These are phyloP conservation scores for Lypha dubia DNA, from an alignment of 2,888 invertebrate genomes.

Conservation along the genomic window DNA sequence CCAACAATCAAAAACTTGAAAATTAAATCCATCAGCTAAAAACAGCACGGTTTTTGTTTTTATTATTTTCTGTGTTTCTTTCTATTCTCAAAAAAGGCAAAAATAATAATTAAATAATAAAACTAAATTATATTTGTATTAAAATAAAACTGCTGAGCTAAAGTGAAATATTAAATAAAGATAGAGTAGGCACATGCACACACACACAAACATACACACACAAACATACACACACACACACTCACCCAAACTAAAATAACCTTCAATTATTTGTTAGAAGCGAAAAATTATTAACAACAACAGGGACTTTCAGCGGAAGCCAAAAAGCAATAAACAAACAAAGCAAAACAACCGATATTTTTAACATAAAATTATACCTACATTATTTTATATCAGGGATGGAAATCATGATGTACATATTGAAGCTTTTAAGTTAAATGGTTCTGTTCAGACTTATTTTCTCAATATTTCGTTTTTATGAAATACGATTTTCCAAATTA, in stretches of 20 bases:
- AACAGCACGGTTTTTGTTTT: constrained; percentile 22
- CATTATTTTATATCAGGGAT: neutral
- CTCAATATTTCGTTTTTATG: no score
- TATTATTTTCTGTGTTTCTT: no score
- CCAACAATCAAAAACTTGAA: neutral
- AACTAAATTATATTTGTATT: constrained; percentile 36
- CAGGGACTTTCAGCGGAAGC: constrained; percentile 2
- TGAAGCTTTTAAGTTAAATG: no score
- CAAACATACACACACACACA: no score
- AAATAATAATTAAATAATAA: constrained; percentile 1
- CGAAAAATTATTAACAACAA: neutral
- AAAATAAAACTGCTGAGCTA: constrained; percentile 65
- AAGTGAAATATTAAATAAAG: constrained; percentile 63
- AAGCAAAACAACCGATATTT: constrained; percentile 18
- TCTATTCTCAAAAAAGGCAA: no score
- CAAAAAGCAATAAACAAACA: constrained; percentile 7
- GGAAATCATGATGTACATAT: no score
- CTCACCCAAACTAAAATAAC: neutral
- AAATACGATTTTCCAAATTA: no score
- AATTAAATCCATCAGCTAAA: neutral
- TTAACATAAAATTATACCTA: constrained; percentile 9
- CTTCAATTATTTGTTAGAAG: neutral
- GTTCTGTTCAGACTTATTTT: no score
- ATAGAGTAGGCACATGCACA: neutral
- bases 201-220: no score